phyloP scores from a whole-genome alignment of 2,888 invertebrate genomes.

The Ormyrus labotus region DNA sequence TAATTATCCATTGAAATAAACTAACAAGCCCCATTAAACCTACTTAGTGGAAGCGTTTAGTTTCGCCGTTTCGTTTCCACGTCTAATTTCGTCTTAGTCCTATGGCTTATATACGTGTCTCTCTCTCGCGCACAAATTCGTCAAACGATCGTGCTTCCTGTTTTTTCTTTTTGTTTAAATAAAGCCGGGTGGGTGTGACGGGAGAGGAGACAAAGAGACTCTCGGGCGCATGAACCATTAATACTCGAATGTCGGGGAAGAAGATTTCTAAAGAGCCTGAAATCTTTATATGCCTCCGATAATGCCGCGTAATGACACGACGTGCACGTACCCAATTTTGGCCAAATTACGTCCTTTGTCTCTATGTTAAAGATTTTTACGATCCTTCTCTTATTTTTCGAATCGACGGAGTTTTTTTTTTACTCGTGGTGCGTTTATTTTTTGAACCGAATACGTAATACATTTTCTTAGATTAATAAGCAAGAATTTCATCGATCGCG shows the following conservation, averaged over 20 bases:
- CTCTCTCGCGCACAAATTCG: conserved; percentile 16
- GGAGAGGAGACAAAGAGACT: conserved; percentile 29
- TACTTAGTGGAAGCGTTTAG: conserved; percentile 46
- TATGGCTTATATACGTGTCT: background rate
- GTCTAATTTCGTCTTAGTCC: conserved; percentile 30
- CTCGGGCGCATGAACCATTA: conserved; percentile 30
- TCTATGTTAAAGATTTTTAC: no score
- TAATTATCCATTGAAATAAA: conserved; percentile 42
- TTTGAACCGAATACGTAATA: no score
- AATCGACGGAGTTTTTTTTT: no score
- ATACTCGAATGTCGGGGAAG: background rate
- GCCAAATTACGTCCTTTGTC: no score
- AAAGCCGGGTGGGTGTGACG: conserved; percentile 33
- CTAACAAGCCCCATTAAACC: conserved; percentile 25
- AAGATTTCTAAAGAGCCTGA: conserved; percentile 27
- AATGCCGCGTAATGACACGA: no score
- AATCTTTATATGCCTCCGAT: conserved; percentile 6
- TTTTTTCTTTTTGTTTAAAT: conserved; percentile 52
- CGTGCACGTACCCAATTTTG: no score
- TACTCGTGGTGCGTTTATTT: no score
- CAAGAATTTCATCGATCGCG: no score
- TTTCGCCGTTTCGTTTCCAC: conserved; percentile 47
- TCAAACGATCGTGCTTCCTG: conserved; percentile 36
- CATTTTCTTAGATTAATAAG: no score
- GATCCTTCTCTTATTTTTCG: no score